Evolutionary conservation across 2,888 invertebrate species (phyloP), one percentile per base, ranked within the genome.

Genomic region (Acrobasis consociella): DNA sequence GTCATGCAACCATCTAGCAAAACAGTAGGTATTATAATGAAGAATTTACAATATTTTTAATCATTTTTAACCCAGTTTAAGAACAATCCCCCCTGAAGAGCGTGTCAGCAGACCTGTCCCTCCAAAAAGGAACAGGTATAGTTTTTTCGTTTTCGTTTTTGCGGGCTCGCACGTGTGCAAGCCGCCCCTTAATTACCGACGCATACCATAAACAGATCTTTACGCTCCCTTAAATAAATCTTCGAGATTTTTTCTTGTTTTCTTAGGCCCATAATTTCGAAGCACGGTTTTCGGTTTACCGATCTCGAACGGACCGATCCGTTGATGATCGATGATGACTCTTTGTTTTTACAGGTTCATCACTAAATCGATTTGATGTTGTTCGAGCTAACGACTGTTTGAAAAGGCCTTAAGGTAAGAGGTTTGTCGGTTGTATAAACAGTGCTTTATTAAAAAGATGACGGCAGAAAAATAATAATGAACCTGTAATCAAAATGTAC

Each of bases 141-240:
- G 76, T 81, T 91, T 91, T 91, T 91, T 90, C 81, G 81, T 83
- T 75, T 82, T 80, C 83, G 83, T 89, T 89, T 89, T 87, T 89
- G 88, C 90, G 87, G 69, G 76, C 76, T 85, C 89, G 91, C 92
- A 91, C 91, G 89, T 90, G 91, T 91, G 89, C 86, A 77, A 73
- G 78, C 89, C 87, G 85, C 87, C 89, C 91, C 91, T 91, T 92
- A 91, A 92, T 92, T 92, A 92, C 89, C 84, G 83, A 87, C 91
- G 90, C 92, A 92, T 92, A 92, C 92, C 92, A 92, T 92, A 92
- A 92, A 92, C 92, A 92, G 90, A 92, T 91, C 91, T 92, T 92
- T 91, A 91, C 91, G 92, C 91, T 91, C 87, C 91, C 86, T 92
- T 91, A 91, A 91, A 91, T 92, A 92, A 91, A 92, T 92, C 92